Evolutionary conservation across 2,797 vertebrate species (phyloP), one percentile per base, ranked within the genome.

Genomic region (Danio tinwini): DNA sequence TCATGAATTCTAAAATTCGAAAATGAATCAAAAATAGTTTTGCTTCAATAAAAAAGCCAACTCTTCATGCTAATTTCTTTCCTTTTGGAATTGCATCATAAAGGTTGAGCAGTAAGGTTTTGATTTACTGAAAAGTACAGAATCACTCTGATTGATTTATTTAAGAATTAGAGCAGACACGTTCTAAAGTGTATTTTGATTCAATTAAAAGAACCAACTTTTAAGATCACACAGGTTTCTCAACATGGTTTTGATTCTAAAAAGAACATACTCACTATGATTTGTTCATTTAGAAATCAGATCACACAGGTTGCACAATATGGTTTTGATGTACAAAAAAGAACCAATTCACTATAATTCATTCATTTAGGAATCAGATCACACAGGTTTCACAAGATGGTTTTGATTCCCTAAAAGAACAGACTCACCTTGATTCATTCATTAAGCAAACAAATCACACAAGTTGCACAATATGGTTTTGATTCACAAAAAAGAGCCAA

Each of bases 81-180:
- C 5, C 50, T 55, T 55, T 10, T 2, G 3, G 62, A 44, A 64
- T 11, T 4, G 11, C 2, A 45, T 19, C n/a, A 9, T 7, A 59
- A 21, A 19, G 5, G 40, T 14, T 9, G 6, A 0, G 0, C 5
- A 47, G 6, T 12, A 12, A 29, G 1, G 14, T 0, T 3, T 55
- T 19, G 29, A 61, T 61, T 61, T 58, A 16, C 58, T 16, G 39
- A 14, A 61, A 58, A 29, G 2, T 6, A 16, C 3, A 16, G 49
- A 50, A 49, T 50, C 14, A 16, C 16, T 50, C 14, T 12, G 21
- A 39, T 59, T 39, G 5, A 37, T 37, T 39, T 6, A 29, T 29
- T 29, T 29, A 29, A 29, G 29, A 29, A 29, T 29, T 29, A 29
- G 29, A 1, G 29, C 29, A 29, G 29, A 29, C 29, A 29, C 29